phyloP scores from a whole-genome alignment of 2,797 vertebrate species.

The Neopelma chrysocephalum region DNA sequence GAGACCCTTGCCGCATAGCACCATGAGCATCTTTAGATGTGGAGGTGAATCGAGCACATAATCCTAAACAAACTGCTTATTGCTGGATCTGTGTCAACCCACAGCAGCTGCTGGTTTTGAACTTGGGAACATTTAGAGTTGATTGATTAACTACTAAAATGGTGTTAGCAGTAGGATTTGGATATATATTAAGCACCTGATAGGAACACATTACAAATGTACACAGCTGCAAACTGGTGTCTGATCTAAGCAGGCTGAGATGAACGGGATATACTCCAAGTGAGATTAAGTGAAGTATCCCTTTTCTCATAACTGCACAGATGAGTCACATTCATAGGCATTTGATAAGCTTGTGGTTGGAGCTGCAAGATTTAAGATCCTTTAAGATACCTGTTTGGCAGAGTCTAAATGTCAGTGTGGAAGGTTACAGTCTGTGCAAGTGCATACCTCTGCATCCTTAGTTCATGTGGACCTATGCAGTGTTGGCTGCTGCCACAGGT shows the following conservation, averaged over 20 bases:
- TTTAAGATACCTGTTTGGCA: neutral
- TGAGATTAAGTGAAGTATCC: neutral
- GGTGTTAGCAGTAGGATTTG: neutral
- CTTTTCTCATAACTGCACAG: neutral
- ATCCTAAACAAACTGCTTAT: neutral
- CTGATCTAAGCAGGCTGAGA: neutral
- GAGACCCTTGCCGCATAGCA: neutral
- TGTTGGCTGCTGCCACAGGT: neutral
- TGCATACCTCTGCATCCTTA: neutral
- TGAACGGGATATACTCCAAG: neutral
- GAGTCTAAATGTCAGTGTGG: neutral
- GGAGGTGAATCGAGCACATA: neutral
- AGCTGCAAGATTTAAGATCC: neutral
- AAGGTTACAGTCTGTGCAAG: neutral
- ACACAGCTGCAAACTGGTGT: neutral
- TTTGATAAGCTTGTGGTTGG: neutral
- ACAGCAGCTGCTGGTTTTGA: conserved; percentile 21
- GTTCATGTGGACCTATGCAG: neutral
- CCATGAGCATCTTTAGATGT: neutral
- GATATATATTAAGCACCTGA: conserved; percentile 11
- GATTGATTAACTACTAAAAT: conserved; percentile 45
- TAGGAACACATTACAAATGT: neutral
- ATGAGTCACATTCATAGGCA: neutral
- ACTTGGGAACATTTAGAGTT: neutral
- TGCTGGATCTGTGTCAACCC: neutral